Evolutionary conservation across 2,888 invertebrate genomes (phyloP).

Genomic region (Alentia gelatinosa): DNA sequence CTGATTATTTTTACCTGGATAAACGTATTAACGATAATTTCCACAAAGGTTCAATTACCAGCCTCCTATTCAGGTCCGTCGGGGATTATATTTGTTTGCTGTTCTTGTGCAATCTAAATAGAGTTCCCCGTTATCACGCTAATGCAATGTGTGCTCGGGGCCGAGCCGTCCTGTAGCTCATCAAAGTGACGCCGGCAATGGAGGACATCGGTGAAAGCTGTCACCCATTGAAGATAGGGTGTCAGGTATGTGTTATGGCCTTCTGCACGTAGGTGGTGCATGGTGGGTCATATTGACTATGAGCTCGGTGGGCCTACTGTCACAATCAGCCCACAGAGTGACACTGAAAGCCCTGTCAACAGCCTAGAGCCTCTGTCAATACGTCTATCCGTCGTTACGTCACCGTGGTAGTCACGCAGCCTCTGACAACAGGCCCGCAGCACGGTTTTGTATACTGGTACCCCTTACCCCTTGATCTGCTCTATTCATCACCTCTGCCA

Average conservation of each 20-base stretch:
- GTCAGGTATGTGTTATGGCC: too few relatives aligned
- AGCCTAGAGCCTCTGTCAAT: not conserved
- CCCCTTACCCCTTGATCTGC: too few relatives aligned
- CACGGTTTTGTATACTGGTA: too few relatives aligned
- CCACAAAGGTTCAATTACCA: not conserved
- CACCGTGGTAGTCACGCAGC: not conserved
- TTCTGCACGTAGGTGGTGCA: not conserved
- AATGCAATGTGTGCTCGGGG: not conserved
- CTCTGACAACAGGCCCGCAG: not conserved
- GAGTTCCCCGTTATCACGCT: not conserved
- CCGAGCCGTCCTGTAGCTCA: too few relatives aligned
- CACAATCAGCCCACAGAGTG: not conserved
- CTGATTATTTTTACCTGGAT: too few relatives aligned
- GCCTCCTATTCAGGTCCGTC: not conserved
- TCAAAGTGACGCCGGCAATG: not conserved
- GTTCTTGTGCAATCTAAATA: not conserved
- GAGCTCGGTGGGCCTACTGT: not conserved
- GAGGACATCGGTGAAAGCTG: not conserved
- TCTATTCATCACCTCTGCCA: too few relatives aligned
- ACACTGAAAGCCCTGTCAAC: not conserved
- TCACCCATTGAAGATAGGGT: not conserved
- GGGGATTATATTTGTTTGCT: not conserved
- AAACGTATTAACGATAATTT: too few relatives aligned
- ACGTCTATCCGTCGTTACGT: not conserved
- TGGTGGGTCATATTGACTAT: not conserved